Base-by-base conservation (phyloP, 1,140 invertebrate species). In the Ceratina japonica region DNA sequence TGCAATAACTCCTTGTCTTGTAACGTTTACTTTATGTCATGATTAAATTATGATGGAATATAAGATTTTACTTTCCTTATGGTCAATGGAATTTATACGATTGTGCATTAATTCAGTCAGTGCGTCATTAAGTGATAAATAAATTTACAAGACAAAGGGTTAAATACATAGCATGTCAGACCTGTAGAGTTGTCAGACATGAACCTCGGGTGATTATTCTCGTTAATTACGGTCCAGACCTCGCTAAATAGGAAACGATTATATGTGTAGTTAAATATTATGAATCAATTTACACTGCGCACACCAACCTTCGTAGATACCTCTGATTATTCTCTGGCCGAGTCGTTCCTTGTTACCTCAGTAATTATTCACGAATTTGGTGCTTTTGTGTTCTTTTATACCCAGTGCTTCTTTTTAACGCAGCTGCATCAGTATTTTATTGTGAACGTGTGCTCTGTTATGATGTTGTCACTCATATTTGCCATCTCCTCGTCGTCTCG, bases 181-280 rank as follows among this genome's bases (percentile, higher is more conserved):
- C 56, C 54, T 74, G 68, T 69, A 27, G 56, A 31, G 3, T 58
- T 51, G 27, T 12, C 68, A 44, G 62, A 78, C 56, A 20, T 51
- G 56, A 49, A 22, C 56, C 64, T 20, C 27, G 24, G 52, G 44
- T 22, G 51, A 27, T 51, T 80, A 84, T 88, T 85, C 78, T 58
- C 62, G 77, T 79, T 86, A 88, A 88, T 82, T 79, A 84, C 49
- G 79, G 82, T 84, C 84, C 82, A 84, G 76, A 84, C 81, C 76
- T 37, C 16, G 63, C 18, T 85, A 87, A 89, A 83, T 86, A 87
- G 81, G 73, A 86, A 88, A 85, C 84, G 82, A 87, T 87, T 87
- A 79, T 79, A 78, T 69, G 75, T 58, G 71, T 51, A 51, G 44
- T 58, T 79, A 61, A 65, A 83, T 77, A 51, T 64, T n/a, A 20